phyloP scores from a whole-genome alignment of 2,113 vertebrate species.

The human (Homo sapiens) region GRCh38 chr7:81740001-81740500 shows the following conservation, averaged over 20 bases:
- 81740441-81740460: background rate
- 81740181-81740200: background rate
- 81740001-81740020: background rate
- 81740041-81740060: background rate
- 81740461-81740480: background rate
- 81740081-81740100: background rate
- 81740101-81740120: background rate
- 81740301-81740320: background rate
- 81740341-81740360: background rate
- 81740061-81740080: background rate
- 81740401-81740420: background rate
- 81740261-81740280: conserved; percentile 2
- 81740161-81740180: background rate
- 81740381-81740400: background rate
- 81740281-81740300: background rate
- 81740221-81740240: background rate
- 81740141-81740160: background rate
- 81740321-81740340: background rate
- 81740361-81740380: background rate
- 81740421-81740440: background rate
- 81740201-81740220: background rate
- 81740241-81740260: background rate
- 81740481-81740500: background rate
- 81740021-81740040: background rate
- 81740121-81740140: background rate